These are phyloP conservation scores for Therioaphis trifolii DNA, from an alignment of 2,888 invertebrate genomes.

Conservation along the genomic window DNA sequence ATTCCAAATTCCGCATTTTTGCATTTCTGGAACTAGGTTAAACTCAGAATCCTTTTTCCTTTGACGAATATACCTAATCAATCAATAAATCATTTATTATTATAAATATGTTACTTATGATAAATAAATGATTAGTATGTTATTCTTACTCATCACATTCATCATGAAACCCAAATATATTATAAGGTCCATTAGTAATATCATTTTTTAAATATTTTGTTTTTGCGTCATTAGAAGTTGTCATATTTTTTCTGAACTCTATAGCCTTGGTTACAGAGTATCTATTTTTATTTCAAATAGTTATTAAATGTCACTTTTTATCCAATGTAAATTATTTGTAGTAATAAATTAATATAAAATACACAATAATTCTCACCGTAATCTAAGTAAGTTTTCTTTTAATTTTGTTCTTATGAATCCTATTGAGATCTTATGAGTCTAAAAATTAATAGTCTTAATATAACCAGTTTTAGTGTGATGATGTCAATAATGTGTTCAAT, in stretches of 20 bases:
- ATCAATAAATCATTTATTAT: background rate
- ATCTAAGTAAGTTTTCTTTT: slow-evolving; percentile 1
- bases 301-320: too few relatives aligned
- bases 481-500: too few relatives aligned
- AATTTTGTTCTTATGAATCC: background rate
- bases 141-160: background rate
- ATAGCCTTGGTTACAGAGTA: slow-evolving; percentile 8
- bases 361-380: slow-evolving; percentile 27
- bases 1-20: slow-evolving; percentile 21
- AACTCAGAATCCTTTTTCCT: background rate
- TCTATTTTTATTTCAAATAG: slow-evolving; percentile 6
- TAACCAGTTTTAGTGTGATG: too few relatives aligned
- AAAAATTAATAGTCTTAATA: too few relatives aligned
- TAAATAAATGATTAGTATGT: background rate
- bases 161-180: slow-evolving; percentile 12
- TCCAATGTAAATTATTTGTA: slow-evolving; percentile 7
- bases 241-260: slow-evolving; percentile 16
- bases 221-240: background rate
- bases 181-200: slow-evolving; percentile 8
- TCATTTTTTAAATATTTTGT: background rate
- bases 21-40: slow-evolving; percentile 26
- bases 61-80: slow-evolving; percentile 1
- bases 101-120: slow-evolving; percentile 6
- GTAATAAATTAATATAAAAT: slow-evolving; percentile 27
- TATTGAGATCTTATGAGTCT: too few relatives aligned